Evolutionary conservation across 2,888 invertebrate species (phyloP), one percentile per base, ranked within the genome.

Genomic region (Automeris io): DNA sequence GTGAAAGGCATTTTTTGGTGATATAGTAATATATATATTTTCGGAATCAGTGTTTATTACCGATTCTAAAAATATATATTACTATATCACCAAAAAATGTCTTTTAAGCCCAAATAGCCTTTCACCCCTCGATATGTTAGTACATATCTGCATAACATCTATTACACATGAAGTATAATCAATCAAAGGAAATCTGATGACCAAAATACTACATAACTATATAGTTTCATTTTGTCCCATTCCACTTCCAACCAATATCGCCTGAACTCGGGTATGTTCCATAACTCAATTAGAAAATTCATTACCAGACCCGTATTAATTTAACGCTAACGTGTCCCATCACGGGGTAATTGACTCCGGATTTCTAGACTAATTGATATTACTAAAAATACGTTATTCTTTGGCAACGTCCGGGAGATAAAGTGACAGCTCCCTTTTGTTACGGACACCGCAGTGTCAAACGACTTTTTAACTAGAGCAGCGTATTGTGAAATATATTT

Each of bases 361-460:
- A 63, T 59, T 53, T 62, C 55, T 67, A 64, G 67, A 68, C 72
- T 75, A 75, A 78, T 77, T 72, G 71, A 75, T 68, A 58, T 51
- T 21, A 39, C 67, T 62, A 66, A 64, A 69, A 67, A 73, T 76
- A 77, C 26, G 35, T 43, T 26, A 38, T 42, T 43, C 43, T 49
- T 59, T 65, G 61, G 63, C 61, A 62, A 53, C 61, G 45, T 43
- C 43, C 34, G 51, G 52, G 45, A 41, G 50, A 45, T 40, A 40
- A 67, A 68, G 61, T 65, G 70, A 69, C 66, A 57, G 55, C 43
- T 56, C 54, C 54, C 65, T 62, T 29, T 65, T 70, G 66, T 67
- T 54, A 59, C 49, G 42, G 57, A 63, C 58, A 63, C 62, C 57
- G 8, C 24, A 13, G 9, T 9, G 37, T 40, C 32, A 46, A 40